Evolutionary conservation across 2,797 vertebrate genomes (phyloP), one percentile per base, ranked within the genome.

Genomic region (Dallia pectoralis): DNA sequence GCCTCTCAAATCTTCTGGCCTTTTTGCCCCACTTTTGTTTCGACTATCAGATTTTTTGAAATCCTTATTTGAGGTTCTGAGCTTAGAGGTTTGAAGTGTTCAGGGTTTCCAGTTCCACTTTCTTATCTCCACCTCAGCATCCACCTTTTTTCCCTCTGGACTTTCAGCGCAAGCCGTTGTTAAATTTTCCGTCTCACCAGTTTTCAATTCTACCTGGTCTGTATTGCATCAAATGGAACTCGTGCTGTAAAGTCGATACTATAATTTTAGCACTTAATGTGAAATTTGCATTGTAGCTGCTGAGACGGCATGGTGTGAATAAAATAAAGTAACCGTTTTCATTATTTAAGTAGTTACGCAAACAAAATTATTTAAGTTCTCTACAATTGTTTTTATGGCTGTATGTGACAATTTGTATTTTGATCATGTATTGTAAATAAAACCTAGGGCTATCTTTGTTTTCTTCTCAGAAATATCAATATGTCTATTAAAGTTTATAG

Each of bases 391-490:
- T 93, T 91, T 92, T 93, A 91, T 88, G 88, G 89, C 90, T 93
- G 89, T 93, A 91, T 92, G 92, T 93, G 91, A 92, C 87, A 66
- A 80, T 90, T 89, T 86, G 16, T 7, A 64, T 73, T 89, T 89
- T 90, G 91, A 92, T 93, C 92, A 89, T 93, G 91, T 93, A 92
- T 92, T 94, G 93, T 94, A 94, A 94, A 94, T 94, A 94, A 93
- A 93, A 89, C 89, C 53, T 91, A 93, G 91, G 91, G 89, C 91
- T 92, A 93, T 93, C 89, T 89, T 80, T 88, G 87, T 90, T 92
- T 44, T 92, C 88, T 91, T 90, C 87, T 91, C 88, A 91, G 89
- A 93, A 92, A 93, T 93, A 94, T 92, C 91, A 92, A 91, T 92
- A 93, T 92, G 92, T 94, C 90, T 92, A 93, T 94, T 94, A 94